These are phyloP conservation scores for Agrotis segetum DNA, from an alignment of 2,888 invertebrate species.

Conservation along the genomic window DNA sequence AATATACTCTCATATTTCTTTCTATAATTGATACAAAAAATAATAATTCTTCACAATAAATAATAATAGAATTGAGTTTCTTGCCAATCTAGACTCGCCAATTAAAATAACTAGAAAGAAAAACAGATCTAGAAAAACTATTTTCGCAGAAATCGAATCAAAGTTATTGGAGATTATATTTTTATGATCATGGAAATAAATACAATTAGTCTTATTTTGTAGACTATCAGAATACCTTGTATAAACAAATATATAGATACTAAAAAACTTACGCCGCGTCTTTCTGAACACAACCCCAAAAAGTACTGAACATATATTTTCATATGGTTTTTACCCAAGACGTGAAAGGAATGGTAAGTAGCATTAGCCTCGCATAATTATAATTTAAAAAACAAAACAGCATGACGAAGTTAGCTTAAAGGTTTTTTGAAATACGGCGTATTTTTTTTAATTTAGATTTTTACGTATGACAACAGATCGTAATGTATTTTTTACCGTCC, in stretches of 20 bases:
- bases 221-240: constrained; percentile 1
- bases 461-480: too few species aligned
- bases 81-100: constrained; percentile 18
- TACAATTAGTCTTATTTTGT: background rate
- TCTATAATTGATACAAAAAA: constrained; percentile 7
- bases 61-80: constrained; percentile 3
- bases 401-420: too few species aligned
- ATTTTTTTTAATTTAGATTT: too few species aligned
- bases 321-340: too few species aligned
- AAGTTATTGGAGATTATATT: constrained; percentile 20
- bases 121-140: constrained; percentile 30
- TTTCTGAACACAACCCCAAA: too few species aligned
- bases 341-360: too few species aligned
- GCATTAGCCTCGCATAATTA: too few species aligned
- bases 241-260: background rate
- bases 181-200: constrained; percentile 3
- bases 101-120: constrained; percentile 30
- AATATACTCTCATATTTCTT: constrained; percentile 20
- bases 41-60: constrained; percentile 6
- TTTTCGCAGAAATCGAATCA: constrained; percentile 33
- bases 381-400: too few species aligned
- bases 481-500: too few species aligned
- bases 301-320: too few species aligned
- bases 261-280: too few species aligned
- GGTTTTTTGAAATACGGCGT: too few species aligned